Evolutionary conservation across 1,140 invertebrate species (phyloP), one percentile per base, ranked within the genome.

Genomic region (Neocloeon triangulifer): DNA sequence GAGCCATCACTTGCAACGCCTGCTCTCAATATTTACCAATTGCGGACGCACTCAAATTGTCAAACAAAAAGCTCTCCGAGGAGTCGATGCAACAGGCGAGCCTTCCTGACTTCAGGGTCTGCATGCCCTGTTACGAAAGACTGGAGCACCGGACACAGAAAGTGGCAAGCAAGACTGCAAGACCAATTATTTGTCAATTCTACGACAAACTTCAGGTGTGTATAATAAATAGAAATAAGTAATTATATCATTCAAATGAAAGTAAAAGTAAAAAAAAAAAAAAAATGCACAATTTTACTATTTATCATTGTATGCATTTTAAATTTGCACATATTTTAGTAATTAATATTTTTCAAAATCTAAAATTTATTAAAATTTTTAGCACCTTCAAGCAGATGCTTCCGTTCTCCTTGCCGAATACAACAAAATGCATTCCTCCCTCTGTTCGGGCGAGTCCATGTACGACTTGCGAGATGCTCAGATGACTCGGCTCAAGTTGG

Each of bases 1-100:
- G 94, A 1, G 77, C 77, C 31, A 76, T 98, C 34, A 79, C 96
- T 63, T 98, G 92, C 52, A 66, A 89, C 49, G 70, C 76, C 40
- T 98, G 92, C 51, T 95, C 88, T 10, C 56, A 73, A 38, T 94
- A 92, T 55, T 56, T 97, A 36, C 65, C 77, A 21, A 60, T 86
- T 44, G 57, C 67, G 31, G 69, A 73, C 54, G 89, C 86, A 34
- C 70, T 85, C 88, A 62, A 64, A 73, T 66, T 43, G 32, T 40
- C 23, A 41, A 49, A 27, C 38, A 61, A 54, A 49, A 38, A 56
- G 55, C 35, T 41, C 61, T 19, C n/a, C n/a, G n/a, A n/a, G n/a
- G n/a, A n/a, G n/a, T n/a, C n/a, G n/a, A n/a, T n/a, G n/a, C n/a
- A n/a, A n/a, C n/a, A n/a, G n/a, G n/a, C 22, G 22, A n/a, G n/a